Conservation (phyloP, 2,113 vertebrate species). For the Cephalopterus ornatus region DNA sequence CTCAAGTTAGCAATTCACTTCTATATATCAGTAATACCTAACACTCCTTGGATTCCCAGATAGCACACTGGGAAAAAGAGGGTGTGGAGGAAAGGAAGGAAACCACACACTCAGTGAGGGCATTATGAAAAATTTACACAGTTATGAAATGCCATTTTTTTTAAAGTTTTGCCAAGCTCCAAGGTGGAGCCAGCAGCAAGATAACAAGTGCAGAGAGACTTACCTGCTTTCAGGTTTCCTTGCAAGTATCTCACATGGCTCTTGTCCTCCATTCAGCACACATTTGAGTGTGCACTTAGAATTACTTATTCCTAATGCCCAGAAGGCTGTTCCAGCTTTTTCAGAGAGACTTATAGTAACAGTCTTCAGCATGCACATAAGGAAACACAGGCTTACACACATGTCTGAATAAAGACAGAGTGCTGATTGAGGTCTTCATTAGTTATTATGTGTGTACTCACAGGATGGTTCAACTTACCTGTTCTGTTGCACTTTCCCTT, state of each 20-base stretch:
- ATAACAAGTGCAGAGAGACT: neutral
- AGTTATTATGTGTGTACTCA: neutral
- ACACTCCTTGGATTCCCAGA: neutral
- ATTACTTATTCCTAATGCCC: neutral
- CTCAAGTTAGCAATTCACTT: neutral
- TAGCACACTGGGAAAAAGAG: neutral
- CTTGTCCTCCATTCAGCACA: neutral
- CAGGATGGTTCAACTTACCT: neutral
- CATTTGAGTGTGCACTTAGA: neutral
- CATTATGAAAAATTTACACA: neutral
- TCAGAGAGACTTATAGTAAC: neutral
- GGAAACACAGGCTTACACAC: neutral
- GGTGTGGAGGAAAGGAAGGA: neutral
- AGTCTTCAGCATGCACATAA: neutral
- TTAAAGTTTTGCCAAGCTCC: neutral
- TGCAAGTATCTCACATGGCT: neutral
- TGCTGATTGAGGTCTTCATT: neutral
- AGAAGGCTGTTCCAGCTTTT: conserved; percentile 2
- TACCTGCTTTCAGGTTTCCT: neutral
- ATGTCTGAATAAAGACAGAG: neutral
- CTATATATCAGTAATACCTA: neutral
- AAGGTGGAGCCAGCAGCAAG: neutral
- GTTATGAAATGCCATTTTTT: neutral
- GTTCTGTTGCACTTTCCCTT: neutral
- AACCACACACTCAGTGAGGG: neutral